Conservation (phyloP, 2,888 invertebrate species). For the Drosophila pseudotakahashii region DNA sequence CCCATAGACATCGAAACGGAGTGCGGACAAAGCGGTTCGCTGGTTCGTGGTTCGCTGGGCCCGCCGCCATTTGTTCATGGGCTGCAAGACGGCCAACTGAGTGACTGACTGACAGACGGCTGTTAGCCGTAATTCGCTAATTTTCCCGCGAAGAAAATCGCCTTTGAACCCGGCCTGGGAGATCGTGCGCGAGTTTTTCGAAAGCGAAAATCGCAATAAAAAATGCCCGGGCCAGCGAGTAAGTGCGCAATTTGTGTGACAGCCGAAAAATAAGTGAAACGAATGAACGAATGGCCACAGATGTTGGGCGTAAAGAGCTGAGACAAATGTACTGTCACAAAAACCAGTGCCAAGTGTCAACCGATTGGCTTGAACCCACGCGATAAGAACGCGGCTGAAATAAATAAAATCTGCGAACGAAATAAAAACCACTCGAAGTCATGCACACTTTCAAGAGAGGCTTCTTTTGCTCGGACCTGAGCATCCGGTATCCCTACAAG, state of each 20-base stretch:
- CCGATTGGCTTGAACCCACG: constrained; percentile 26
- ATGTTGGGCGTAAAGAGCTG: constrained; percentile 18
- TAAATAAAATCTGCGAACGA: background rate
- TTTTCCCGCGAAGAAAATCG: constrained; percentile 56
- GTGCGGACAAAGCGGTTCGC: constrained; percentile 49
- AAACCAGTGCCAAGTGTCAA: constrained; percentile 18
- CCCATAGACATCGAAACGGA: constrained; percentile 62
- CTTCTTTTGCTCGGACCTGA: constrained; percentile 79
- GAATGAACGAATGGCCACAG: constrained; percentile 16
- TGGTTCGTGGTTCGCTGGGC: constrained; percentile 42
- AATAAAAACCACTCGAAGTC: no score
- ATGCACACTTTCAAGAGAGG: constrained; percentile 81
- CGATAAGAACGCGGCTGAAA: constrained; percentile 45
- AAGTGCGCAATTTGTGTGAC: constrained; percentile 65
- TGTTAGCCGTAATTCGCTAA: constrained; percentile 48
- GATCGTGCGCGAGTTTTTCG: constrained; percentile 25
- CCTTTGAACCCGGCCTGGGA: constrained; percentile 45
- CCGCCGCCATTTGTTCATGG: constrained; percentile 34
- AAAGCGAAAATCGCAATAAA: constrained; percentile 36
- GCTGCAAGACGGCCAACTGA: constrained; percentile 21
- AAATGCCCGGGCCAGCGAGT: constrained; percentile 33
- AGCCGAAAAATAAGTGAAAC: constrained; percentile 22
- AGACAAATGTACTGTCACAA: constrained; percentile 24
- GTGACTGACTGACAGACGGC: constrained; percentile 18
- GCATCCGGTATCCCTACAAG: constrained; percentile 78